A percentile compares a stretch with the other conserved stretches of the same genome.
Evolutionary conservation across 2,888 invertebrate species (phyloP).

Genomic region (Choristoneura rosaceana): DNA sequence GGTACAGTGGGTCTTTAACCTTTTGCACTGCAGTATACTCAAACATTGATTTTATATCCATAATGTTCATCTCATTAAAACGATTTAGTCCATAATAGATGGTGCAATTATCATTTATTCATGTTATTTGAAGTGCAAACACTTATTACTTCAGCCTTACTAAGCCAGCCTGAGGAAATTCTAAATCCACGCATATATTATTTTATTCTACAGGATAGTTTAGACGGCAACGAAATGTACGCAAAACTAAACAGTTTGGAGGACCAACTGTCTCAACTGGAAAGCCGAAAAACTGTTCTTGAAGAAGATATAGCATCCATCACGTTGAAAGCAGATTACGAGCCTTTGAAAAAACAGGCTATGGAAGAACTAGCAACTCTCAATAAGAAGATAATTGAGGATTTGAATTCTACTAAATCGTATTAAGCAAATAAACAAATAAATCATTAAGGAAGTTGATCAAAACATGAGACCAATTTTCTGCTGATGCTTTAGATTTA

Average conservation of each 20-base stretch:
- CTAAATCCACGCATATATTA: not conserved
- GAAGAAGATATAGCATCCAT: slow-evolving; percentile 89
- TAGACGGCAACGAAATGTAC: slow-evolving; percentile 90
- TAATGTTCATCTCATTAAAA: too few relatives aligned
- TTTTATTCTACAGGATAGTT: slow-evolving; percentile 74
- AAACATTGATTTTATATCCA: too few relatives aligned
- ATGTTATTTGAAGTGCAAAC: too few relatives aligned
- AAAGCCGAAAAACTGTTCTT: slow-evolving; percentile 88
- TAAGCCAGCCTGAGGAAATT: too few relatives aligned
- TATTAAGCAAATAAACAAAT: slow-evolving; percentile 54
- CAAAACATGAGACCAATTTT: too few relatives aligned
- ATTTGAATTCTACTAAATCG: slow-evolving; percentile 68
- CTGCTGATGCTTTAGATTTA: too few relatives aligned
- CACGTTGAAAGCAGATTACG: slow-evolving; percentile 88
- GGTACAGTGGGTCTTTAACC: too few relatives aligned
- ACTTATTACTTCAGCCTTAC: not conserved
- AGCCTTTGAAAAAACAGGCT: slow-evolving; percentile 86
- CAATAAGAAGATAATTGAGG: slow-evolving; percentile 84
- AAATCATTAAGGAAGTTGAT: not conserved
- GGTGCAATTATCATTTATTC: too few relatives aligned
- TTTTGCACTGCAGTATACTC: too few relatives aligned
- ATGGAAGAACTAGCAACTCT: slow-evolving; percentile 82
- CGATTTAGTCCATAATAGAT: too few relatives aligned
- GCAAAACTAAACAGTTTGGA: slow-evolving; percentile 89
- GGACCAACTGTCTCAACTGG: slow-evolving; percentile 88